Base-by-base conservation (phyloP, 1,140 invertebrate genomes). In the Neotoxoptera formosana region DNA sequence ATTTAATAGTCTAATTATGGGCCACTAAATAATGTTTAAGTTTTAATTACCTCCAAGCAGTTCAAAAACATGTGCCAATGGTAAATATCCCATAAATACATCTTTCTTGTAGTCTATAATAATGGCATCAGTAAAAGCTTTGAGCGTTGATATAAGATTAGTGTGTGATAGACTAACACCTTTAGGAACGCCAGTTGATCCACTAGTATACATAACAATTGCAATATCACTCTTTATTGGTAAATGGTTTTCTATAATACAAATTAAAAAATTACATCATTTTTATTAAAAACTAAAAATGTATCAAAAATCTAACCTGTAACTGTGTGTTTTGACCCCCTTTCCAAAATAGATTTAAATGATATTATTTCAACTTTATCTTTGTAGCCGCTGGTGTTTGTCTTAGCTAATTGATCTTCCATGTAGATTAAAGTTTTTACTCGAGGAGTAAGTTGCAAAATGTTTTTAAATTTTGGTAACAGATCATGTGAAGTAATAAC, bases 41-140 rank as follows among this genome's bases (percentile, higher is more conserved):
- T 67, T 67, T 14, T n/a, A n/a, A n/a, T 92, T 94, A 95, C 98
- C 97, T 21, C 97, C 97, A 88, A 98, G 96, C 83, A 99, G 96
- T 95, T 99, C 99, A 94, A 99, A 98, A 4, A 99, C 99, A 95
- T 99, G 99, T 83, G 99, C 99, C 88, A 99, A 96, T 23, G 99
- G 99, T 93, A 99, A 96, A 95, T 99, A 99, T 76, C 98, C 99
- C 95, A 99, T 97, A 94, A 99, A 98, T 30, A 98, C 96, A 95
- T 99, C 99, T 93, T 97, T 94, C 7, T 95, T 96, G 0, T 96
- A 95, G 95, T 95, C 96, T 88, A 97, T 97, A 51, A 96, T 95
- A 34, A 98, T 97, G 83, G 97, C 96, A 95, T 98, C 97, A 56
- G 97, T 97, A 95, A 99, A 99, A 11, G 98, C 97, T 94, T 98